Percentiles rank a stretch among this genome's conserved stretches.
phyloP scores from a whole-genome alignment of 2,113 vertebrate species.

The Macaca nemestrina region DNA sequence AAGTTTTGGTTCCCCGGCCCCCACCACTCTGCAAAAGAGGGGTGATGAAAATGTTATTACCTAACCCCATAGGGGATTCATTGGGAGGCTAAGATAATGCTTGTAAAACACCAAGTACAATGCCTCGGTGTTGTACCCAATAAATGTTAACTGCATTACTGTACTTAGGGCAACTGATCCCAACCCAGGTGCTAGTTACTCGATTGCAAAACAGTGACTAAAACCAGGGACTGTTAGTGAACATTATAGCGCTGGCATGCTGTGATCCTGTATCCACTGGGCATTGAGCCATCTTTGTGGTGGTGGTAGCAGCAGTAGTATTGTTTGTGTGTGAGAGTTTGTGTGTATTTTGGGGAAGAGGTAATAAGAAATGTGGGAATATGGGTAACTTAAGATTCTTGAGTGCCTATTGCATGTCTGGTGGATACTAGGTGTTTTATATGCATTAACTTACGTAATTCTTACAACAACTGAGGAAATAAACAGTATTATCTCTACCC shows the following conservation, averaged over 20 bases:
- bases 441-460: neutral
- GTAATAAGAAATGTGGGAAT: neutral
- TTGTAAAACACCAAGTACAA: neutral
- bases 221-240: neutral
- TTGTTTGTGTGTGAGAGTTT: neutral
- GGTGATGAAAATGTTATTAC: neutral
- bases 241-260: neutral
- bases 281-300: neutral
- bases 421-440: neutral
- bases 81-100: neutral
- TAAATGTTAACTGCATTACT: neutral
- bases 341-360: neutral
- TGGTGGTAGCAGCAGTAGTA: accelerated
- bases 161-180: neutral
- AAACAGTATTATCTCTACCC: neutral
- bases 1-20: neutral
- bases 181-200: neutral
- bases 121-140: neutral
- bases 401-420: neutral
- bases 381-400: neutral
- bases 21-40: neutral
- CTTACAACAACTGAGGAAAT: neutral
- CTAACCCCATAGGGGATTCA: neutral
- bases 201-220: neutral
- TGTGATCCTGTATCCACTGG: neutral